Conservation (phyloP, 2,797 vertebrate species). For the Semotilus atromaculatus region DNA sequence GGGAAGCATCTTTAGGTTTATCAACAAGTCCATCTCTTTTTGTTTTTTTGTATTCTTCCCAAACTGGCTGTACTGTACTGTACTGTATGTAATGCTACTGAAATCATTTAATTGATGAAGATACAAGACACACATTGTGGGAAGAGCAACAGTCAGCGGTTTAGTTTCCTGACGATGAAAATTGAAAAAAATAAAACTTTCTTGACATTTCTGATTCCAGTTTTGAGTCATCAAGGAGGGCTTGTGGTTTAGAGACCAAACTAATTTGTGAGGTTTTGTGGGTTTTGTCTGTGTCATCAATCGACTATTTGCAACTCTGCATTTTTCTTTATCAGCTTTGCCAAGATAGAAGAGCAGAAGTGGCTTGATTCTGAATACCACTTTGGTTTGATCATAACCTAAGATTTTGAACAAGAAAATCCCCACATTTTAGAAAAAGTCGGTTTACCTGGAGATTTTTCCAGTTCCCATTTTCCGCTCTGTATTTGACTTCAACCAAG, state of each 20-base stretch:
- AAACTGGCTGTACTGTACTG: neutral
- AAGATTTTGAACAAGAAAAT: neutral
- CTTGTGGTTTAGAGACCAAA: conserved; percentile 36
- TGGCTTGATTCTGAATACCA: neutral
- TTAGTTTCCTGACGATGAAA: conserved; percentile 14
- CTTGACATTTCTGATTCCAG: conserved; percentile 56
- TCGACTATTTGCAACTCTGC: conserved; percentile 11
- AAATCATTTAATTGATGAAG: conserved; percentile 11
- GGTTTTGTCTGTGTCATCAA: conserved; percentile 28
- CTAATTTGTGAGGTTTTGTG: conserved; percentile 50
- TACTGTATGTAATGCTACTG: neutral
- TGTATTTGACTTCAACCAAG: conserved; percentile 77
- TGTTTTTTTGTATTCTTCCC: neutral
- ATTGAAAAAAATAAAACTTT: conserved; percentile 46
- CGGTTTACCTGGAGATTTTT: conserved; percentile 17
- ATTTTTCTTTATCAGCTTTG: conserved; percentile 21
- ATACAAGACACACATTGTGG: neutral
- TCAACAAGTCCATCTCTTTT: neutral
- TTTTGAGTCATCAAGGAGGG: conserved; percentile 53
- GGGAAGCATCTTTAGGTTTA: neutral
- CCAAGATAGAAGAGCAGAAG: neutral
- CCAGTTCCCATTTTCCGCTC: conserved; percentile 42
- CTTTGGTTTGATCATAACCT: conserved; percentile 1
- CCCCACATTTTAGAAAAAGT: neutral
- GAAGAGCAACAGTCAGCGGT: conserved; percentile 16